Evolutionary conservation across 2,797 vertebrate species (phyloP), one percentile per base, ranked within the genome.

Genomic region (Oryzias sinensis): DNA sequence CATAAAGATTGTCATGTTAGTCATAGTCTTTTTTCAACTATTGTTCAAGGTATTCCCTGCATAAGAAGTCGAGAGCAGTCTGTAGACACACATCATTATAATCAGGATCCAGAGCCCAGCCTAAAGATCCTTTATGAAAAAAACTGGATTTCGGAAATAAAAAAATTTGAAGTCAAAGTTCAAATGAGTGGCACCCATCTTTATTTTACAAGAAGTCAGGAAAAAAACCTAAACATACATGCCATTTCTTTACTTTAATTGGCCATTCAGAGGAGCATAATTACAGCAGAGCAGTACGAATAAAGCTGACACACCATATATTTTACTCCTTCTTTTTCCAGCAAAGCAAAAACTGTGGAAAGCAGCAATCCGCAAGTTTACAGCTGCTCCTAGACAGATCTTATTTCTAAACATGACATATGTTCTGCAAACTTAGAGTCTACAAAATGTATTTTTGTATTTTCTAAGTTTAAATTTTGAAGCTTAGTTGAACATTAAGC

Each of bases 251-350:
- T 73, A 68, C 79, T 84, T 82, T 84, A 81, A 84, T 79, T 81
- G 76, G 65, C 63, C 79, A 77, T 79, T 76, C 49, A 72, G 80
- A 65, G 80, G 73, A 66, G 77, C 70, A 65, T 86, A 83, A 86
- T 89, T 87, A 87, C 65, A 86, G 83, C 74, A 76, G 53, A 69
- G 76, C 68, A 72, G 59, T 61, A 73, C 54, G 43, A 72, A 77
- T 63, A 65, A 22, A 50, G 25, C 53, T 24, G 45, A 68, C 70
- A 58, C 56, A 65, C 64, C 60, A 59, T 40, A 56, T 53, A 71
- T 62, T 75, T 82, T 83, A 81, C 49, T 63, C 53, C 67, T 77
- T 33, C 59, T 66, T 72, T 70, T 78, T 85, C 74, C 71, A 44
- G 74, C 41, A 62, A 70, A 14, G 43, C 22, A 80, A 59, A 51